A percentile compares a stretch with the other conserved stretches of the same genome.
phyloP scores from a whole-genome alignment of 2,888 invertebrate species.

The Cephus pulcher region DNA sequence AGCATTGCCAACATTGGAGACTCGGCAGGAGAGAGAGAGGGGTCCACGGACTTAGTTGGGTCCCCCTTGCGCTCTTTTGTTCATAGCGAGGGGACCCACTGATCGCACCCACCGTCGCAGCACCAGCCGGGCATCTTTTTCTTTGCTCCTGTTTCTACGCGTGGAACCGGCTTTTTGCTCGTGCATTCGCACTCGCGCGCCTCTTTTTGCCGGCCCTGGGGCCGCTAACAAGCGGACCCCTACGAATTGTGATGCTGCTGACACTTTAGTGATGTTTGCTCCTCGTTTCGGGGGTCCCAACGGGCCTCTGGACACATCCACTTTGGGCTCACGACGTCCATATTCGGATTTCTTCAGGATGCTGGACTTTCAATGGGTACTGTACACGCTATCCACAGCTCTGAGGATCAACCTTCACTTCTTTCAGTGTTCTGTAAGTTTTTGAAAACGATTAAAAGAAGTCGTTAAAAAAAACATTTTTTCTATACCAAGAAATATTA shows the following conservation, averaged over 20 bases:
- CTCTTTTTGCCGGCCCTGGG: constrained; percentile 55
- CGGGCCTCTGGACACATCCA: constrained; percentile 3
- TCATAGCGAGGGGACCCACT: not conserved
- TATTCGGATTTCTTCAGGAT: not conserved
- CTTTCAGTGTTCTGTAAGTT: not conserved
- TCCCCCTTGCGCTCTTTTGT: not conserved
- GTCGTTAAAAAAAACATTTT: not conserved
- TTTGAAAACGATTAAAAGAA: not conserved
- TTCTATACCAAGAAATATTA: no score
- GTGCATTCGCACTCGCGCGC: constrained; percentile 39
- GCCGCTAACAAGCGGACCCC: constrained; percentile 63
- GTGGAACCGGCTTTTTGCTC: constrained; percentile 31
- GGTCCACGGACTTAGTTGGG: constrained; percentile 18
- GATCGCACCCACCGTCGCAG: not conserved
- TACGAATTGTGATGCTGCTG: constrained; percentile 65
- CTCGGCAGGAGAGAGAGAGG: constrained; percentile 33
- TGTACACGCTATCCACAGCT: not conserved
- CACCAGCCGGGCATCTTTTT: constrained; percentile 15
- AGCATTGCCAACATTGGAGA: constrained; percentile 39
- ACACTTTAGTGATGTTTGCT: constrained; percentile 65
- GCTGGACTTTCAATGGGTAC: not conserved
- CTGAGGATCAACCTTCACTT: not conserved
- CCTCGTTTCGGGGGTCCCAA: constrained; percentile 41
- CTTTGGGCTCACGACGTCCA: not conserved
- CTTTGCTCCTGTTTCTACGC: constrained; percentile 30